Conservation (phyloP, 2,888 invertebrate species). For the Drosophila affinis region DNA sequence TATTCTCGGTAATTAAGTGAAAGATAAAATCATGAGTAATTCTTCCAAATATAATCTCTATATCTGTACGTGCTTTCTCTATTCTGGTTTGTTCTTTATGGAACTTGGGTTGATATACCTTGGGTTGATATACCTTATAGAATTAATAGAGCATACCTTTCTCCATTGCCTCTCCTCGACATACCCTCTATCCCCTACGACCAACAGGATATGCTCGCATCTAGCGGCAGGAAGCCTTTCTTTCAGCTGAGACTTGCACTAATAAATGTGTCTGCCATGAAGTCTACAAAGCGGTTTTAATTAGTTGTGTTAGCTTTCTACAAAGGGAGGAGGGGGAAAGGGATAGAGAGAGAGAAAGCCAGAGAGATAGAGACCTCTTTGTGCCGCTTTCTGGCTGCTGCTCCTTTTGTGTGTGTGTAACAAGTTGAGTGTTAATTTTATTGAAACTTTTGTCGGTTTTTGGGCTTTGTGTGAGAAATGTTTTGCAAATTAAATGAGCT, state of each 20-base stretch:
- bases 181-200: not conserved
- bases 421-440: constrained; percentile 61
- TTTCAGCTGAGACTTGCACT: constrained; percentile 53
- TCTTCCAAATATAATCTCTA: no score
- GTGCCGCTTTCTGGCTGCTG: constrained; percentile 14
- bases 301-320: constrained; percentile 68
- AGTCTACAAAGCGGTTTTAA: constrained; percentile 71
- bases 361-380: constrained; percentile 1
- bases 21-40: no score
- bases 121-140: not conserved
- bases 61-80: no score
- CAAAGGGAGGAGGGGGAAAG: constrained; percentile 30
- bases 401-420: constrained; percentile 16
- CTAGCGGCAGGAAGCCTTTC: not conserved
- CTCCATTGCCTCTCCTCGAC: not conserved
- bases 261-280: constrained; percentile 62
- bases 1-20: no score
- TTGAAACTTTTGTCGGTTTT: constrained; percentile 37
- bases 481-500: constrained; percentile 42
- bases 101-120: no score
- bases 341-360: not conserved
- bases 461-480: constrained; percentile 25
- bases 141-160: not conserved
- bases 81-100: no score
- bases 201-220: not conserved